Base-by-base conservation (phyloP, 1,140 invertebrate species). In the Bombus vancouverensis region DNA sequence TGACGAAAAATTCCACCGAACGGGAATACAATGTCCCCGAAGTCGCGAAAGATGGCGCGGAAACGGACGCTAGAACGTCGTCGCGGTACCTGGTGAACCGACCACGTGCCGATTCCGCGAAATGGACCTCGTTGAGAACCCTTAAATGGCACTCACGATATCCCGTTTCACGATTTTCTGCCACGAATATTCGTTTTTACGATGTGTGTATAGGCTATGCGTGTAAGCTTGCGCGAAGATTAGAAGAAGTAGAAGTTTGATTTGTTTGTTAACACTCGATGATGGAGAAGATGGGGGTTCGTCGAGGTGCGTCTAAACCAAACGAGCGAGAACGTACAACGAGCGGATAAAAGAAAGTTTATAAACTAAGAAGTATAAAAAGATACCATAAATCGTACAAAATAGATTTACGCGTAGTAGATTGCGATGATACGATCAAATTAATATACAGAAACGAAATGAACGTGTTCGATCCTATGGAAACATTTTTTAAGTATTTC, bases 1-100 rank as follows among this genome's bases (percentile, higher is more conserved):
- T 93, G 92, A 93, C 91, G 92, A 94, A 94, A 93, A 94, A 94
- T 94, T 94, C 93, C 93, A 93, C 91, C 92, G 88, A 92, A 93
- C 89, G 90, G 90, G 85, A 91, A 91, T 91, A 91, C 90, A 91
- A 91, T 87, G 87, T 90, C 68, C 84, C 76, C 81, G 84, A 71
- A 84, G 82, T 81, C 83, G 90, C 68, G 77, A 53, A 89, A 89
- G 82, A 91, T 86, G 87, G 87, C 90, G 88, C 66, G 62, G n/a
- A 76, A 77, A 85, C 53, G 79, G 53, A 79, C 66, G 82, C 53
- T 62, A 37, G 53, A 2, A 28, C 65, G 42, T 70, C 4, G 9
- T 18, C 25, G n/a, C 82, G 37, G 8, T 53, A 39, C 37, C 68
- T 44, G 74, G 53, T 13, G 44, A 53, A 53, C 34, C 18, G 10